A percentile compares a stretch with the other conserved stretches of the same genome.
phyloP scores from a whole-genome alignment of 2,888 invertebrate genomes.

The Mythimna albipuncta region DNA sequence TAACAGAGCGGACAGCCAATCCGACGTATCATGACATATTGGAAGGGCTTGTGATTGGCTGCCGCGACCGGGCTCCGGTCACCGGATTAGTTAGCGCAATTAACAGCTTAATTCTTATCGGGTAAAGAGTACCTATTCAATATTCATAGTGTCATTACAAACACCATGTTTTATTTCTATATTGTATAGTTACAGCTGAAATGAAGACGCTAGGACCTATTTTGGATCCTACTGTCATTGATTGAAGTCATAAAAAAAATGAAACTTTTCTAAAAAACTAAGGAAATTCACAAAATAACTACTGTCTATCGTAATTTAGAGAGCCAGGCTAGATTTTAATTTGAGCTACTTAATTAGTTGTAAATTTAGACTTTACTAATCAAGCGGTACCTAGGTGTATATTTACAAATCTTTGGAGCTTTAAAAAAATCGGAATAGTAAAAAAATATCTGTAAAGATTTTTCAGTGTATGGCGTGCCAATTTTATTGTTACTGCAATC shows the following conservation, averaged over 20 bases:
- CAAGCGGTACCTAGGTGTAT: not conserved
- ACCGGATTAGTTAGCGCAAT: slow-evolving; percentile 53
- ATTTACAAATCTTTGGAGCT: not conserved
- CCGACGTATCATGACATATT: slow-evolving; percentile 47
- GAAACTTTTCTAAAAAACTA: not conserved
- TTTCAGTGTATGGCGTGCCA: not conserved
- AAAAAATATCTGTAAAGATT: slow-evolving; percentile 13
- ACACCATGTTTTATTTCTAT: slow-evolving; percentile 32
- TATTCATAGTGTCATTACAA: slow-evolving; percentile 37
- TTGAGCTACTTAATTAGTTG: not conserved
- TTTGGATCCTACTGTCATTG: not conserved
- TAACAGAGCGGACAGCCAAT: slow-evolving; percentile 45
- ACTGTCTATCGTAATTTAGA: not conserved
- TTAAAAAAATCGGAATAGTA: not conserved
- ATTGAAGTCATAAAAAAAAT: not conserved
- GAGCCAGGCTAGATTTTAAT: not conserved
- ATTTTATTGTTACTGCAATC: slow-evolving; percentile 39
- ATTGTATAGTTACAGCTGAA: not conserved
- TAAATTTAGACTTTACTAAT: not conserved
- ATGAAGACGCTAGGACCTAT: not conserved
- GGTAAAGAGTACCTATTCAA: slow-evolving; percentile 47
- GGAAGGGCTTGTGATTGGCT: slow-evolving; percentile 36
- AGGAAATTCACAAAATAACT: not conserved
- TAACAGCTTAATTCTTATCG: slow-evolving; percentile 58
- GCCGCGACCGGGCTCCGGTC: slow-evolving; percentile 27